phyloP scores from a whole-genome alignment of 2,113 vertebrate genomes.

The Oxygymnocypris stewartii region DNA sequence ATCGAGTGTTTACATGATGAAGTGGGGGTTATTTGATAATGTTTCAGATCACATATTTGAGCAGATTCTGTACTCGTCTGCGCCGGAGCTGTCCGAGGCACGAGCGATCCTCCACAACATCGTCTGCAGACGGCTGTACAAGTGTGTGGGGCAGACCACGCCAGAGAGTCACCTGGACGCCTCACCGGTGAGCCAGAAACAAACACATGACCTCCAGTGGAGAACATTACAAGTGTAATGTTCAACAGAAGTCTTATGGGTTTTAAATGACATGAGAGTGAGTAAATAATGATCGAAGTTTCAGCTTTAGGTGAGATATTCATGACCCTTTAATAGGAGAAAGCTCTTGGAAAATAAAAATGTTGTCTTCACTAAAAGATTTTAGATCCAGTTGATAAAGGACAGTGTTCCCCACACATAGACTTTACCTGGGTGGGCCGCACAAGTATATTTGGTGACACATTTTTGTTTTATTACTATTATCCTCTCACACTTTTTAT shows the following conservation, averaged over 20 bases:
- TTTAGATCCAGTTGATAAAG: background rate
- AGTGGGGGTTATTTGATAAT: background rate
- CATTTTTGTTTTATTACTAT: too few species aligned
- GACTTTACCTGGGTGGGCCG: too few species aligned
- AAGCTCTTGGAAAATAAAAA: background rate
- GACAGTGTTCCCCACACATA: too few species aligned
- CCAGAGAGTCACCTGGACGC: slow-evolving; percentile 24
- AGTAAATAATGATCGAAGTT: too few species aligned
- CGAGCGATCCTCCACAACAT: slow-evolving; percentile 83
- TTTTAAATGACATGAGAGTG: background rate
- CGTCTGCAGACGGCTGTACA: slow-evolving; percentile 81
- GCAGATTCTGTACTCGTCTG: slow-evolving; percentile 86
- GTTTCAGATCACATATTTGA: slow-evolving; percentile 86
- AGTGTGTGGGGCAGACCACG: slow-evolving; percentile 74
- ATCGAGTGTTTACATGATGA: background rate
- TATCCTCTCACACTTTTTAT: too few species aligned
- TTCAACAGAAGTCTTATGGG: background rate
- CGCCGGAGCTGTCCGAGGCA: slow-evolving; percentile 75
- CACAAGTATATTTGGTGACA: too few species aligned
- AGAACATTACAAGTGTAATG: background rate
- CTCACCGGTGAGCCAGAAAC: slow-evolving; percentile 14
- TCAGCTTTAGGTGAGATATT: background rate
- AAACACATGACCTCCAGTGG: too few species aligned
- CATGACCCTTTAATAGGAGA: background rate
- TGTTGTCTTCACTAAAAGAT: background rate